Evolutionary conservation across 2,797 vertebrate species (phyloP).

Genomic region (Ceryle rudis): DNA sequence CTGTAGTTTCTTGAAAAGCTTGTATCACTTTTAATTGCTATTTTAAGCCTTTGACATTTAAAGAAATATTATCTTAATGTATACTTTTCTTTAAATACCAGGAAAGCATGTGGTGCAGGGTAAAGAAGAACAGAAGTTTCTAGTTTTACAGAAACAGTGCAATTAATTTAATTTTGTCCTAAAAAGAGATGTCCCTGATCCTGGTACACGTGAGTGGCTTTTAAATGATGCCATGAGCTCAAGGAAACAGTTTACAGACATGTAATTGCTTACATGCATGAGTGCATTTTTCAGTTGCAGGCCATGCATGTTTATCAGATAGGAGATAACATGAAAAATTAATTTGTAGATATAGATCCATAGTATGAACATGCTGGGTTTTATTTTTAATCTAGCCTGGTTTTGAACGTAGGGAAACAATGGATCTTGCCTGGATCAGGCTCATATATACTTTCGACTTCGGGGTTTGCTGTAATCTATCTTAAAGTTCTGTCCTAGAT

Average conservation of each 20-base stretch:
- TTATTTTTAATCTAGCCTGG: neutral
- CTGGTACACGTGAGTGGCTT: neutral
- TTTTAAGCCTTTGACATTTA: conserved; percentile 17
- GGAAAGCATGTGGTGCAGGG: neutral
- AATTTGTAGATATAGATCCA: neutral
- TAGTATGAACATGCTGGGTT: neutral
- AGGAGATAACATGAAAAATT: neutral
- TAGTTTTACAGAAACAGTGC: neutral
- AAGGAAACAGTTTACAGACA: neutral
- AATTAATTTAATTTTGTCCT: neutral
- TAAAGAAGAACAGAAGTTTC: neutral
- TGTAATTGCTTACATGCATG: neutral
- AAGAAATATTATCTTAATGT: neutral
- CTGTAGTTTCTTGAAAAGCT: neutral
- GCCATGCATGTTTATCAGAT: neutral
- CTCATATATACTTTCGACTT: neutral
- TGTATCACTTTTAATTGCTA: neutral
- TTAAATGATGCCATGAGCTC: neutral
- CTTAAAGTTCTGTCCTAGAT: neutral
- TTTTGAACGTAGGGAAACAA: neutral
- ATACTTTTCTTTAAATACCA: neutral
- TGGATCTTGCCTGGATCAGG: neutral
- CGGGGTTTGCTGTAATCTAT: neutral
- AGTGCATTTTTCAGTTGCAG: neutral
- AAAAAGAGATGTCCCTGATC: neutral